Base-by-base conservation (phyloP, 2,797 vertebrate species). In the Toxotes lorentzi region DNA sequence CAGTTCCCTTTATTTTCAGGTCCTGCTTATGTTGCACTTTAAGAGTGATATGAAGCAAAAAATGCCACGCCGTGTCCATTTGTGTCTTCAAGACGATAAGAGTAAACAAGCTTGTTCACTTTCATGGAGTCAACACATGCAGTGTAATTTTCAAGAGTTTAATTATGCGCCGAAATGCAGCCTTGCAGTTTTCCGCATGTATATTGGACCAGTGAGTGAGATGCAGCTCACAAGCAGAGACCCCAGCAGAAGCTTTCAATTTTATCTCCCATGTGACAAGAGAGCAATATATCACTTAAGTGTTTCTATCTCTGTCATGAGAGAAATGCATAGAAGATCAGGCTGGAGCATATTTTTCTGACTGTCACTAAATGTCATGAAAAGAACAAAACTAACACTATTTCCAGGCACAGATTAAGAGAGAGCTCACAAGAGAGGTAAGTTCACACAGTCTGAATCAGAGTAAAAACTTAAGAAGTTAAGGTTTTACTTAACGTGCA, bases 21-120 rank as follows among this genome's bases (percentile, higher is more conserved):
- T 64, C 38, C 61, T 40, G 57, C 64, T 81, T 50, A 57, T 67
- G 60, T 70, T 69, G 62, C 79, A 60, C 45, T 70, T 70, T 48
- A 32, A 41, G 13, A 48, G 50, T 57, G 21, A 35, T 43, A 54
- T 76, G 41, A 58, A 54, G 68, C 13, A 21, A 67, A 63, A 61
- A 54, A 47, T 13, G 24, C 53, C 1, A 27, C 43, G 16, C 40
- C 10, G 11, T 5, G 47, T 69, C 47, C 7, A 47, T 61, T 53
- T 63, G 62, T 24, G 40, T 72, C 70, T 57, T 74, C 9, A 14
- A 23, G 51, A 23, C n/a, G 23, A 73, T 6, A 1, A 30, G n/a
- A 53, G 64, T 63, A 51, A 76, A 82, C 51, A 58, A n/a, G 40
- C 53, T 30, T 11, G 40, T 51, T 70, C 47, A 5, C n/a, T 24